phyloP scores from a whole-genome alignment of 2,113 vertebrate species.

The Egretta garzetta region DNA sequence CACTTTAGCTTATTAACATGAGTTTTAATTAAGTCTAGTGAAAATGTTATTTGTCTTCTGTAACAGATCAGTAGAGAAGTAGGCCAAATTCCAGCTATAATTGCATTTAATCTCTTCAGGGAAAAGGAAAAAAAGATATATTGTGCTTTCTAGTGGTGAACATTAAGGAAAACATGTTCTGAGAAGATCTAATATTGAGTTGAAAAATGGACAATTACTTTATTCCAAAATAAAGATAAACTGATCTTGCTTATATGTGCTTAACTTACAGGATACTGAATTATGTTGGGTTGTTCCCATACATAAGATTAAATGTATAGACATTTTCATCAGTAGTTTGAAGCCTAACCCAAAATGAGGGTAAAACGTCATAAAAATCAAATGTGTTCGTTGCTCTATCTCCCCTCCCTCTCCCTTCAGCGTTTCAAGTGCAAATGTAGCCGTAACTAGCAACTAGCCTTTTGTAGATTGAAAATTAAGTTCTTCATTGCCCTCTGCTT shows the following conservation, averaged over 20 bases:
- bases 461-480: not conserved
- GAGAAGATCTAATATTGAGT: not conserved
- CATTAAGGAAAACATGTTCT: not conserved
- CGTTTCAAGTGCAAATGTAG: not conserved
- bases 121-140: not conserved
- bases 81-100: constrained; percentile 49
- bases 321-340: not conserved
- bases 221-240: not conserved
- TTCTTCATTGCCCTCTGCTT: not conserved
- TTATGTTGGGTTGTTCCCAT: not conserved
- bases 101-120: constrained; percentile 33
- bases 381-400: not conserved
- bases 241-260: not conserved
- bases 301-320: not conserved
- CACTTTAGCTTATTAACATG: constrained; percentile 31
- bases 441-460: not conserved
- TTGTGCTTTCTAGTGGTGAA: constrained; percentile 10
- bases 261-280: not conserved
- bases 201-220: not conserved
- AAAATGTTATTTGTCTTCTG: constrained; percentile 51
- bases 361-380: not conserved
- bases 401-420: not conserved
- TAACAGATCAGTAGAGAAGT: constrained; percentile 42
- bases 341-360: not conserved
- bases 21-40: constrained; percentile 64